Evolutionary conservation across 2,797 vertebrate species (phyloP).

Genomic region (Fundulus diaphanus): DNA sequence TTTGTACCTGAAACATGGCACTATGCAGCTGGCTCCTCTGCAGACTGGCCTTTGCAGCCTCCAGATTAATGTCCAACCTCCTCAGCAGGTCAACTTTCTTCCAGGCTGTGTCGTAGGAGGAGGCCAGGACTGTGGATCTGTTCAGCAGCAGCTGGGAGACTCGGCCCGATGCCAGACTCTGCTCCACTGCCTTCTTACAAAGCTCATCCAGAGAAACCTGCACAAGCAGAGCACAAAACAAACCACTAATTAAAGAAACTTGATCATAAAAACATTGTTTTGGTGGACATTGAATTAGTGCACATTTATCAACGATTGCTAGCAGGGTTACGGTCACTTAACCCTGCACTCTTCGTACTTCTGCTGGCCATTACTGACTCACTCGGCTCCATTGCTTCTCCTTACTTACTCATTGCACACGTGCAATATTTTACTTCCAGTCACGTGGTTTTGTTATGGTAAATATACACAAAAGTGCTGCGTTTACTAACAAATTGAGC

Average conservation of each 20-base stretch:
- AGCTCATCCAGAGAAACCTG: constrained; percentile 95
- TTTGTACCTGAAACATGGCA: constrained; percentile 95
- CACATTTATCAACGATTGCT: no score
- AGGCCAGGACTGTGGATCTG: constrained; percentile 92
- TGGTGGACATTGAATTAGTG: no score
- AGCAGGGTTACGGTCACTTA: no score
- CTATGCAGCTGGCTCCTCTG: constrained; percentile 95
- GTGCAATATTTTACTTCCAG: no score
- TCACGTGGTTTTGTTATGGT: no score
- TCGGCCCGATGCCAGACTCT: constrained; percentile 89
- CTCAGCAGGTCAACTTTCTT: constrained; percentile 95
- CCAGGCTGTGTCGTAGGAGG: constrained; percentile 96
- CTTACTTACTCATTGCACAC: no score
- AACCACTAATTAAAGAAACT: neutral
- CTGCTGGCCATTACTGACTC: no score
- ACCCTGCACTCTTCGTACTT: no score
- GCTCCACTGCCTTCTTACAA: constrained; percentile 95
- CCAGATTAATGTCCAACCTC: constrained; percentile 90
- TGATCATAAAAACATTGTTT: no score
- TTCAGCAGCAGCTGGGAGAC: constrained; percentile 94
- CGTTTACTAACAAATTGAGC: no score
- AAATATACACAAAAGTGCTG: no score
- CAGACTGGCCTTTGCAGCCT: constrained; percentile 92
- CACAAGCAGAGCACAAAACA: neutral
- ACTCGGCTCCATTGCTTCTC: no score